phyloP scores from a whole-genome alignment of 2,797 vertebrate genomes.

The Tragelaphus oryx region DNA sequence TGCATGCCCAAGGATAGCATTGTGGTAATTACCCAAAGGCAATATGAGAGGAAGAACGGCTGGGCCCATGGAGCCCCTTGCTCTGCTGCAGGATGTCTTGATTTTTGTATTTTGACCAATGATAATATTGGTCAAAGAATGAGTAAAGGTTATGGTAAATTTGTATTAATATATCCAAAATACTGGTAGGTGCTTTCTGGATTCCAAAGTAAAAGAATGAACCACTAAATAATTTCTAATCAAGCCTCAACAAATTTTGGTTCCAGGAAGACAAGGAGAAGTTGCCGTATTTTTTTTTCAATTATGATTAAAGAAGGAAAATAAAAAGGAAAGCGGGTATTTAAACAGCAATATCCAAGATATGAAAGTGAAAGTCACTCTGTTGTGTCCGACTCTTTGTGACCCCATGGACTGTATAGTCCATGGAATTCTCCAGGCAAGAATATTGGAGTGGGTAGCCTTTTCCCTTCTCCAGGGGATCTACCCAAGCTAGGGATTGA shows the following conservation, averaged over 20 bases:
- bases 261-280: background rate
- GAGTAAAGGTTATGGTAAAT: background rate
- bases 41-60: background rate
- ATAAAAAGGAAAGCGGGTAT: background rate
- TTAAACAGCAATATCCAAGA: background rate
- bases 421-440: background rate
- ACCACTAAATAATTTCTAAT: background rate
- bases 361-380: background rate
- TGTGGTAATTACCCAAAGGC: background rate
- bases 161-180: background rate
- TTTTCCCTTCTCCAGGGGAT: background rate
- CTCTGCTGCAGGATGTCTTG: background rate
- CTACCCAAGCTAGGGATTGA: background rate
- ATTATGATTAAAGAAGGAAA: background rate
- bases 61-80: accelerated
- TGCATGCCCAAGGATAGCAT: background rate
- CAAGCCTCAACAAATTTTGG: background rate
- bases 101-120: background rate
- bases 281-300: background rate
- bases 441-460: background rate
- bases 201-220: background rate
- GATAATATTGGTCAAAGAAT: background rate
- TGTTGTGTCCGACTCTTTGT: background rate
- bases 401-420: background rate
- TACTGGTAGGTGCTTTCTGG: background rate